phyloP scores from a whole-genome alignment of 1,140 invertebrate species.

The Belonocnema kinseyi region DNA sequence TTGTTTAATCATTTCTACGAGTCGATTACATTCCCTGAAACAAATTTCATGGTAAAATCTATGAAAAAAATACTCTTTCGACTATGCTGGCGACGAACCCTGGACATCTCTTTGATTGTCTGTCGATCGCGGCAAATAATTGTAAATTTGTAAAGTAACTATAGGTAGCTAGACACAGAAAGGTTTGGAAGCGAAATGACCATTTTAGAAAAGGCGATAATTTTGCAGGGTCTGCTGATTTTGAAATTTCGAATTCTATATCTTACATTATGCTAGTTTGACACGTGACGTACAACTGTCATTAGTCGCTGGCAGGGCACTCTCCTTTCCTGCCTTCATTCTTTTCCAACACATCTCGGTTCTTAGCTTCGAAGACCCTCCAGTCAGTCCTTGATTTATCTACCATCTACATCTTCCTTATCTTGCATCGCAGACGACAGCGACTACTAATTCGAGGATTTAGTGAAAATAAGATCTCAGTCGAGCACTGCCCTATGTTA shows the following conservation, averaged over 20 bases:
- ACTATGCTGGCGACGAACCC: no score
- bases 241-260: not conserved
- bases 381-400: slow-evolving; percentile 59
- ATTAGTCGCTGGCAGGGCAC: slow-evolving; percentile 43
- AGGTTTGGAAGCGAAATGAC: not conserved
- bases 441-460: slow-evolving; percentile 72
- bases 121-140: no score
- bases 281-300: slow-evolving; percentile 26
- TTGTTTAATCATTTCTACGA: no score
- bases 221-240: slow-evolving; percentile 1
- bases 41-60: no score
- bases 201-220: not conserved
- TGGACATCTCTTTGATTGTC: no score
- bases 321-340: slow-evolving; percentile 44
- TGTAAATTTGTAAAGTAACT: no score
- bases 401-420: slow-evolving; percentile 66
- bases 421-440: slow-evolving; percentile 68
- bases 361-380: slow-evolving; percentile 39
- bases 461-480: slow-evolving; percentile 66
- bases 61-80: no score
- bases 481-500: slow-evolving; percentile 44
- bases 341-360: slow-evolving; percentile 44
- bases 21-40: no score
- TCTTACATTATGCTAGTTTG: not conserved
- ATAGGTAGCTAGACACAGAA: not conserved